Conservation (phyloP, 2,113 vertebrate species). For the Proterorhinus semilunaris region DNA sequence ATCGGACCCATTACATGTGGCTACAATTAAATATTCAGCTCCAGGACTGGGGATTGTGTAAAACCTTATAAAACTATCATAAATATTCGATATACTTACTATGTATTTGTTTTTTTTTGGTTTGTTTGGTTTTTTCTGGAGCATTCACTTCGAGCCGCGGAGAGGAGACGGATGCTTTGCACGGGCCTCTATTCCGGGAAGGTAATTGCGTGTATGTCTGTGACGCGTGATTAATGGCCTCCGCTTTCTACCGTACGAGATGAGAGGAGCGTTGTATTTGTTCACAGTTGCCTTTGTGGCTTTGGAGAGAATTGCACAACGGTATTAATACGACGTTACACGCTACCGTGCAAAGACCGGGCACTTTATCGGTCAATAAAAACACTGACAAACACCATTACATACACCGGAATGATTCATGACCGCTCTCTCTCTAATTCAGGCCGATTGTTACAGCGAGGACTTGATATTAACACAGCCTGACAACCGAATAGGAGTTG, state of each 20-base stretch:
- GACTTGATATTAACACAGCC: too few species aligned
- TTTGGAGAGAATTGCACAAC: slow-evolving; percentile 21
- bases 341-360: neutral
- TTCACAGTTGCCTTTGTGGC: slow-evolving; percentile 6
- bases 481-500: too few species aligned
- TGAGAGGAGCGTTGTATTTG: neutral
- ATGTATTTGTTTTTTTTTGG: too few species aligned
- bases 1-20: too few species aligned
- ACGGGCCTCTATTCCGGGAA: neutral
- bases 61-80: too few species aligned
- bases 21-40: too few species aligned
- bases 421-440: neutral
- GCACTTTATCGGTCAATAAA: slow-evolving; percentile 23
- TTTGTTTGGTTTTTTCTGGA: neutral
- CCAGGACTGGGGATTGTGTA: too few species aligned
- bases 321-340: slow-evolving; percentile 15
- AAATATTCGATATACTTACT: too few species aligned
- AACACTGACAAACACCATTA: neutral
- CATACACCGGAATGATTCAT: slow-evolving; percentile 20
- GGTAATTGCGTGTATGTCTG: slow-evolving; percentile 23
- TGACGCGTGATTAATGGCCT: slow-evolving; percentile 40
- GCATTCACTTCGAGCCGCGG: neutral
- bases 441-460: too few species aligned
- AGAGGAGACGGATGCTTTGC: neutral
- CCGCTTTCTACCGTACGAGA: neutral